Evolutionary conservation across 2,888 invertebrate species (phyloP), one percentile per base, ranked within the genome.

Genomic region (Epirrita christyi): DNA sequence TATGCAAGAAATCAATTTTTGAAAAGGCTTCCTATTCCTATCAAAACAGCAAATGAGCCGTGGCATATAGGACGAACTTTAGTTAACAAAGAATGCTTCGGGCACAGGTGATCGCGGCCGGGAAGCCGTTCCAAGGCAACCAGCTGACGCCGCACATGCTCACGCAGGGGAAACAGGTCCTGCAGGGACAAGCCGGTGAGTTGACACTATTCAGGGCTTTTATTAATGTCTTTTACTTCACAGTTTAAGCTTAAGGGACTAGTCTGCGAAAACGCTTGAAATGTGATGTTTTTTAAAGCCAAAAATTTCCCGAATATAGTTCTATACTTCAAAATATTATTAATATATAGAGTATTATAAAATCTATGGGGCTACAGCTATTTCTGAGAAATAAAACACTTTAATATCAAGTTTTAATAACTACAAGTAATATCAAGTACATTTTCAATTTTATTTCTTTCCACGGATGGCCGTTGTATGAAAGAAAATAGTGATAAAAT

Each of bases 51-150:
- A 46, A 46, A 49, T 45, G 27, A 55, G 40, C 34, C 28, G 6
- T 48, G 40, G 13, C 43, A 40, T 47, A 44, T 49, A 32, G 11
- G 13, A 11, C 27, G 7, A 15, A 8, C 14, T 38, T 38, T 14
- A 37, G n/a, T 15, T 41, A 15, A 50, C 29, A 47, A 47, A 42
- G 36, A 38, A 36, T 53, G 47, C 10, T 61, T 61, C 11, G 40
- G 37, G 13, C 32, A 55, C 66, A 97, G 94, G 96, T 97, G 56
- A 97, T 97, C 63, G 94, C 97, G 6, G 94, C 96, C 14, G 95
- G 96, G 27, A 97, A 97, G 78, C 96, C 97, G 3, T 97, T 97
- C 81, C 97, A 96, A 81, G 95, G 96, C 43, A 95, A 95, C 69
- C 95, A 96, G 67, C 84, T 95, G 47, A 93, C 94, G 2, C 96